Percentiles rank a stretch among this genome's conserved stretches.
Evolutionary conservation across 2,797 vertebrate species (phyloP).

Genomic region (Leptatherina wallacei): DNA sequence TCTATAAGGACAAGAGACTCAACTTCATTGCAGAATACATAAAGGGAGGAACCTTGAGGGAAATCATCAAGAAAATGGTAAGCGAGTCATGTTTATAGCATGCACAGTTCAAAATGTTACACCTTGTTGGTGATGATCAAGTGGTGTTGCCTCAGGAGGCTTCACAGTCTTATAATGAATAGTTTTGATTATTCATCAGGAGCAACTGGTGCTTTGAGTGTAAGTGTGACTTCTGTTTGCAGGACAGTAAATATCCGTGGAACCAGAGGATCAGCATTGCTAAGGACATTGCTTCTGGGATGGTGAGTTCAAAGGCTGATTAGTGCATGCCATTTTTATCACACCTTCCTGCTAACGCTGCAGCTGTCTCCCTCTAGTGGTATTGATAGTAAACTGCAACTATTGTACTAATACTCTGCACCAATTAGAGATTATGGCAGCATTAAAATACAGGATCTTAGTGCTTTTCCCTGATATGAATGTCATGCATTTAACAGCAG

Average conservation of each 20-base stretch:
- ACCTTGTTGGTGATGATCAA: neutral
- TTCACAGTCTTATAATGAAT: neutral
- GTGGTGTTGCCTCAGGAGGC: neutral
- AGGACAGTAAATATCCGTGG: conserved; percentile 95
- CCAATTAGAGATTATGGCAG: conserved; percentile 44
- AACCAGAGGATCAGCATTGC: conserved; percentile 94
- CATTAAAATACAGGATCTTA: conserved; percentile 35
- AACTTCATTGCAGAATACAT: conserved; percentile 99
- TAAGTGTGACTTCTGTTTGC: conserved; percentile 27
- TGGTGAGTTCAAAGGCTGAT: conserved; percentile 84
- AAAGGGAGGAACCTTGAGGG: conserved; percentile 93
- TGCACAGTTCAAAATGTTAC: neutral
- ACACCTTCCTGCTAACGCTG: neutral
- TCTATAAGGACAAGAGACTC: conserved; percentile 97
- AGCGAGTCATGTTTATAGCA: conserved; percentile 41
- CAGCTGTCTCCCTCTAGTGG: conserved; percentile 68
- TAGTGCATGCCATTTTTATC: neutral
- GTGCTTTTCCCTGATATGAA: conserved; percentile 31
- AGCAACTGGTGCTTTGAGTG: neutral
- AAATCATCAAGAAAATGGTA: conserved; percentile 97
- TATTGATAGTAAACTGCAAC: conserved; percentile 20
- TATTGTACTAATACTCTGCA: conserved; percentile 2
- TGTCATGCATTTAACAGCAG: conserved; percentile 34
- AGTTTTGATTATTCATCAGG: neutral
- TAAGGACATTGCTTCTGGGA: conserved; percentile 94